Percentiles rank a stretch among this genome's conserved stretches.
phyloP scores from a whole-genome alignment of 2,113 vertebrate genomes.

The Scytalopus superciliaris region DNA sequence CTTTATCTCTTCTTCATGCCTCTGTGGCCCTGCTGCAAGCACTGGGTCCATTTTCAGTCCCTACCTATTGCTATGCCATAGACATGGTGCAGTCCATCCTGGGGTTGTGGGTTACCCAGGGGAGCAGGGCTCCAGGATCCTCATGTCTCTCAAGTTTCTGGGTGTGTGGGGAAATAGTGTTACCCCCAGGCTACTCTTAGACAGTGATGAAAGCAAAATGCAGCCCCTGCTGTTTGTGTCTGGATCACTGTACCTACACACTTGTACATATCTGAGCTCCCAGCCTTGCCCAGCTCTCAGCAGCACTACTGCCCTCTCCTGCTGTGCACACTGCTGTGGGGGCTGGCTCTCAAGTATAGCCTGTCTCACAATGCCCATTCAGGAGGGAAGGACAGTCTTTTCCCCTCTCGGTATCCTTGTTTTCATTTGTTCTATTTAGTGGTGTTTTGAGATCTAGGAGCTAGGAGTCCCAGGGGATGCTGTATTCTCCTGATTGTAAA shows the following conservation, averaged over 20 bases:
- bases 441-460: not conserved
- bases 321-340: not conserved
- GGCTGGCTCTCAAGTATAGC: not conserved
- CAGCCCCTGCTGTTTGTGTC: not conserved
- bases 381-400: not conserved
- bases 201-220: not conserved
- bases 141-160: not conserved
- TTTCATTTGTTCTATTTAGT: not conserved
- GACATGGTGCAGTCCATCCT: not conserved
- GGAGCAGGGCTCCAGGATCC: not conserved
- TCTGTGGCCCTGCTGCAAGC: not conserved
- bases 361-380: not conserved
- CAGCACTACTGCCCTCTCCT: not conserved
- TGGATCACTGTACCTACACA: not conserved
- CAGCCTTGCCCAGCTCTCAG: not conserved
- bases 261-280: not conserved
- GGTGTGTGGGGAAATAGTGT: not conserved
- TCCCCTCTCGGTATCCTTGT: not conserved
- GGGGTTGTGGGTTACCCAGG: not conserved
- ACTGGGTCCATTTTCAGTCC: not conserved
- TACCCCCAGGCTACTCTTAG: not conserved
- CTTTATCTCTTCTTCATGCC: not conserved
- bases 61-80: not conserved
- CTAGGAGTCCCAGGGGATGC: not conserved
- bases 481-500: not conserved